Evolutionary conservation across 1,140 invertebrate species (phyloP), one percentile per base, ranked within the genome.

Genomic region (Drosophila miranda): DNA sequence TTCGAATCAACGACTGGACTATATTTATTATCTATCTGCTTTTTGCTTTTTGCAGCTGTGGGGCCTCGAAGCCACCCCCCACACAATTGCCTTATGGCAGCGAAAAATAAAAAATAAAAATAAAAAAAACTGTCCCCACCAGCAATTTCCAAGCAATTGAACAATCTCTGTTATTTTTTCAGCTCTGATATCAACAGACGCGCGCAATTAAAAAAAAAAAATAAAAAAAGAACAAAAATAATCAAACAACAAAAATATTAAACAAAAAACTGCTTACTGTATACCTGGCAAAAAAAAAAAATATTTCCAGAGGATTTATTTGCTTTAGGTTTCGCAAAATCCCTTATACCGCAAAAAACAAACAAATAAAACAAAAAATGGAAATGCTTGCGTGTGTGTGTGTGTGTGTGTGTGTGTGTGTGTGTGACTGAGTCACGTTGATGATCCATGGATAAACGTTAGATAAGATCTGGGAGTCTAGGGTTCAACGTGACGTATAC

Each of bases 401-500:
- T 28, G 6, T 28, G 28, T 7, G 28, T 30, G 38, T 28, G 8
- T 0, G 3, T 64, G 63, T 64, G 28, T 64, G 48, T 53, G n/a
- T 6, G 16, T 30, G 19, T n/a, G 45, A 16, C 34, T 21, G 16
- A 50, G n/a, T 13, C 63, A 26, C 38, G 14, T 19, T 63, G 34
- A 42, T 23, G 2, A 64, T 43, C 21, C 26, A 23, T 43, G 62
- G 34, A 28, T 55, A 38, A 21, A 16, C 50, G 64, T 38, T 38
- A 38, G 34, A 68, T 68, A 64, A 67, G 42, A 41, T 46, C 59
- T 28, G 43, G 11, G 0, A 11, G 11, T 38, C 9, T 11, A 38
- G 23, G 6, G 62, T 46, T 44, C 62, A 48, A 68, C 44, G 2
- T 68, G 62, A 68, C 62, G 62, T 68, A 68, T 68, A 46, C 19